These are phyloP conservation scores for Symphodus melops DNA, from an alignment of 2,113 vertebrate genomes.

Conservation along the genomic window DNA sequence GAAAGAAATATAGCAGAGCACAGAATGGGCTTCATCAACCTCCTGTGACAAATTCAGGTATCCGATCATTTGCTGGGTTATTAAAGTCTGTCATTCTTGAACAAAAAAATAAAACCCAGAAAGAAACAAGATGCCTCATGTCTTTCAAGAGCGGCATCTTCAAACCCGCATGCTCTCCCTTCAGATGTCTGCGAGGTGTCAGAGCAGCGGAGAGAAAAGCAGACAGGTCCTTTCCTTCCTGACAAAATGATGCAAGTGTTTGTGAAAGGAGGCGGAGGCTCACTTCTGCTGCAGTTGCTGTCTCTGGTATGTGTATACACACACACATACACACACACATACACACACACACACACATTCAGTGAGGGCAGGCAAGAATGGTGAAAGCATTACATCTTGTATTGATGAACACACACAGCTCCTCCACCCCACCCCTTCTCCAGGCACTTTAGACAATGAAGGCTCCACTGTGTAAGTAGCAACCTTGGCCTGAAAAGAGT, in stretches of 20 bases:
- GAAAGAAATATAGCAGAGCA: not conserved
- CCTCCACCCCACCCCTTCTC: constrained; percentile 36
- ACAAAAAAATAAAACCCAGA: not conserved
- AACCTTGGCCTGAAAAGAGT: constrained; percentile 44
- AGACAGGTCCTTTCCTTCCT: constrained; percentile 53
- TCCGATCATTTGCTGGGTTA: constrained; percentile 31
- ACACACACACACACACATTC: constrained; percentile 27
- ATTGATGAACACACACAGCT: constrained; percentile 53
- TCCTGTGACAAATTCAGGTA: constrained; percentile 35
- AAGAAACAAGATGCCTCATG: constrained; percentile 14
- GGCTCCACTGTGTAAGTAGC: constrained; percentile 43
- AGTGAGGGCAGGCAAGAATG: constrained; percentile 37
- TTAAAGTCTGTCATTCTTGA: constrained; percentile 46
- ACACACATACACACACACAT: constrained; percentile 33
- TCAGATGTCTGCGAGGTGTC: constrained; percentile 66
- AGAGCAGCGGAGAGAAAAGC: constrained; percentile 44
- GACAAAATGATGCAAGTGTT: constrained; percentile 68
- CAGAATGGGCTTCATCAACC: not conserved
- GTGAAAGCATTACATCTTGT: constrained; percentile 60
- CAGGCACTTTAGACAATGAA: constrained; percentile 66
- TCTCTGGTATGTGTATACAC: constrained; percentile 33
- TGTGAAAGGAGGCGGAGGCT: constrained; percentile 54
- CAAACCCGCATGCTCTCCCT: constrained; percentile 29
- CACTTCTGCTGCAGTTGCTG: constrained; percentile 44
- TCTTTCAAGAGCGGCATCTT: constrained; percentile 52